Base-by-base conservation (phyloP, 2,797 vertebrate species). In the Streptopelia turtur region DNA sequence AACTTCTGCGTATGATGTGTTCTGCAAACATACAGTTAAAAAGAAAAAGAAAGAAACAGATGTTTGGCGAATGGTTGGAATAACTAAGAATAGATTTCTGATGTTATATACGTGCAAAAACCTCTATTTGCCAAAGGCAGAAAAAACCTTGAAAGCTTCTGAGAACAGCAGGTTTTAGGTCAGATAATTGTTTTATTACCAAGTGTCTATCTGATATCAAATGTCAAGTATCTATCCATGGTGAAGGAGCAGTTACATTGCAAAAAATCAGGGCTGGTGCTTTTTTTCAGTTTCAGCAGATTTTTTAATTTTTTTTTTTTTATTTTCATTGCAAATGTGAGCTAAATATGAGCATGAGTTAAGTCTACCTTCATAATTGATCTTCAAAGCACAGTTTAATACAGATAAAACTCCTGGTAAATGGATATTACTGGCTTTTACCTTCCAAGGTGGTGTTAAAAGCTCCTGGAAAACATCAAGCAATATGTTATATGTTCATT, bases 371-470 rank as follows among this genome's bases (percentile, higher is more conserved):
- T 8, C 84, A 53, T 39, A 43, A 65, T 9, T 86, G 53, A 70
- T 80, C 52, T 72, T 81, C 77, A 94, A 82, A 85, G 43, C 41
- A 72, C 13, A 59, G 23, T 81, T 78, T 66, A 84, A 59, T 65
- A 52, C 10, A 78, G 64, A 76, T 47, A 69, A 45, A 95, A 30
- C 43, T 78, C 47, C 31, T 87, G 13, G 5, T 76, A 87, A 94
- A 88, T 80, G 30, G 50, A 41, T 84, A 89, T 75, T 82, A 57
- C 64, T 91, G 33, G 12, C 41, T 74, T 94, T 76, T 74, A n/a
- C 7, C 45, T 88, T 95, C 60, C 61, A 66, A 95, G 69, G 28
- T 53, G 59, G 47, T 8, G 31, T 83, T 83, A 80, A 92, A 96
- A 22, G 52, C 45, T 84, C 57, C 56, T 69, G 50, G 37, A 95